phyloP scores from a whole-genome alignment of 2,113 vertebrate genomes.

The Oryzias celebensis region DNA sequence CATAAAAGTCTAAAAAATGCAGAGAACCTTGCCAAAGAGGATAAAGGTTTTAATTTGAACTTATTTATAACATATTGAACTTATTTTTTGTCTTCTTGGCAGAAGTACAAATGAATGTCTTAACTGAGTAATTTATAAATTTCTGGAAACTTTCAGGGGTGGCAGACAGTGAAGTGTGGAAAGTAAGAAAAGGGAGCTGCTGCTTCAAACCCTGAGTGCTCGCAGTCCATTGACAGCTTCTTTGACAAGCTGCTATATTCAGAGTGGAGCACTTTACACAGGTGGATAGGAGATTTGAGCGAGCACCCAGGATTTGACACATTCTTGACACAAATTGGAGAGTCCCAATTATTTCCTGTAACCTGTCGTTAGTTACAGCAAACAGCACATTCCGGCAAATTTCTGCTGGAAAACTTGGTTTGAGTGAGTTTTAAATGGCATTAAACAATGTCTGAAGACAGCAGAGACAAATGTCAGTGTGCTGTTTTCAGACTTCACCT shows the following conservation, averaged over 20 bases:
- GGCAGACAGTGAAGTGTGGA: not conserved
- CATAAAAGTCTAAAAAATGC: not conserved
- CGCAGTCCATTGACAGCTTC: conserved; percentile 38
- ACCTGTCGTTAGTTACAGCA: conserved; percentile 18
- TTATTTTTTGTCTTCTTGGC: not conserved
- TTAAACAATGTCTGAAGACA: conserved; percentile 27
- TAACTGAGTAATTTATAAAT: conserved; percentile 25
- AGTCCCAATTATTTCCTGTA: conserved; percentile 47
- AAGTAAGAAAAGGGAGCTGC: conserved; percentile 15
- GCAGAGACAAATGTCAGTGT: conserved; percentile 17
- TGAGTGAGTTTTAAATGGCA: conserved; percentile 22
- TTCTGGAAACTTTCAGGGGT: conserved; percentile 7
- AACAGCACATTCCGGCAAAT: conserved; percentile 22
- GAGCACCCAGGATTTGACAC: conserved; percentile 21
- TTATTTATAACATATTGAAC: conserved; percentile 12
- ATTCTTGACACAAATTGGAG: conserved; percentile 39
- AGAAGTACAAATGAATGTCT: conserved; percentile 5
- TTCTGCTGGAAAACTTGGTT: conserved; percentile 5
- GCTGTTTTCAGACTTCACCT: conserved; percentile 20
- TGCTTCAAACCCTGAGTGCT: conserved; percentile 29
- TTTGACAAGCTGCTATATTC: conserved; percentile 42
- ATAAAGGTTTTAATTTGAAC: not conserved
- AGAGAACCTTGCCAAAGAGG: not conserved
- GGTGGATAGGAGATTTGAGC: conserved; percentile 37
- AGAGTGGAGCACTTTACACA: conserved; percentile 35